These are phyloP conservation scores for Graptemys geographica DNA, from an alignment of 2,797 vertebrate genomes.

Conservation along the genomic window DNA sequence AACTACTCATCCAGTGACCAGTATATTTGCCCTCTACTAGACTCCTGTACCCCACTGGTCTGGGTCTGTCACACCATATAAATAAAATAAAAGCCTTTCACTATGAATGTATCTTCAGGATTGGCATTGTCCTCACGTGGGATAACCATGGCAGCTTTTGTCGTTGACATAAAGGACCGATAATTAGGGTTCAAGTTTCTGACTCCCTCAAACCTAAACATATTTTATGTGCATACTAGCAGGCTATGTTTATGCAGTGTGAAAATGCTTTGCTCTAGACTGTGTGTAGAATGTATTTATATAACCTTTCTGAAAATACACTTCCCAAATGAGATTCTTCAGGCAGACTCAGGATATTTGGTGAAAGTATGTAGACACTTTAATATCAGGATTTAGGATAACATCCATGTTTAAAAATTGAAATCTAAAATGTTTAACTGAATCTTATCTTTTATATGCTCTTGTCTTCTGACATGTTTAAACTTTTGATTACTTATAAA, in stretches of 20 bases:
- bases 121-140: background rate
- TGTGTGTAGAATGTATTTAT: background rate
- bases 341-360: background rate
- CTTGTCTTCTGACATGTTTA: constrained; percentile 27
- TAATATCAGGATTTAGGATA: constrained; percentile 42
- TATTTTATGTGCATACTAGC: background rate
- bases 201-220: background rate
- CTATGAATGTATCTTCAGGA: background rate
- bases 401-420: background rate
- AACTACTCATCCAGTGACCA: too few species aligned
- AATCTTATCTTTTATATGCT: background rate
- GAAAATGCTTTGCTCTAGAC: background rate
- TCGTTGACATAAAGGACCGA: background rate
- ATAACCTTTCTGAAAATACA: background rate
- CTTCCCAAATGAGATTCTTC: background rate
- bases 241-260: background rate
- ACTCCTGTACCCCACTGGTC: too few species aligned
- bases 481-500: constrained; percentile 1
- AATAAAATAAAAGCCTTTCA: background rate
- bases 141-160: background rate
- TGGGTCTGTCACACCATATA: too few species aligned
- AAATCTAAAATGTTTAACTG: constrained; percentile 29
- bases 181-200: background rate
- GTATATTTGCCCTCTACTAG: too few species aligned
- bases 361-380: background rate